Evolutionary conservation across 2,113 vertebrate genomes (phyloP), one percentile per base, ranked within the genome.

Genomic region (Loxodonta africana): DNA sequence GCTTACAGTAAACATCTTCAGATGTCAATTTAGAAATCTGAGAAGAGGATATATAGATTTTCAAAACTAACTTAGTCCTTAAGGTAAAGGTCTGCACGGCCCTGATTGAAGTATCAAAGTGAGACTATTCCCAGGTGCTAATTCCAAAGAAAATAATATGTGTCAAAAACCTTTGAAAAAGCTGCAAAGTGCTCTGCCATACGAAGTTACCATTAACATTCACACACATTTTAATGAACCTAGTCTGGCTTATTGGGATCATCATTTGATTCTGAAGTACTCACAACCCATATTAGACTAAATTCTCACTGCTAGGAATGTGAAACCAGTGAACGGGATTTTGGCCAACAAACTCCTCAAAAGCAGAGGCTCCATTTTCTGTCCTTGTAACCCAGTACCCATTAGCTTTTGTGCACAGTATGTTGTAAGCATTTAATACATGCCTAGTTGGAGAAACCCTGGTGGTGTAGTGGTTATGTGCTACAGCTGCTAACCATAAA

Each of bases 291-390:
- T 28, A 1, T 0, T 0, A 41, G 87, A 71, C 8, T 41, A 6
- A 76, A 26, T 67, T 71, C 83, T 95, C 73, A 48, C n/a, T 46
- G 74, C 11, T 0, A 0, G 28, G 53, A 62, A 78, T 2, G 2
- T 1, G 87, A 41, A 0, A 1, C 2, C 2, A n/a, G 51, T 15
- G 15, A 26, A 20, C 0, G 33, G 81, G 44, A 23, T 30, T 63
- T 37, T 8, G 63, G 46, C 30, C 37, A 10, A 14, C 23, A 10
- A 23, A 44, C 57, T 90, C 71, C 37, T 86, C 44, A 1, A 0
- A 11, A 26, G 44, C 14, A 37, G 8, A 95, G 30, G 48, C 30
- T 1, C 8, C 6, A 2, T 9, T 10, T n/a, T 21, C 65, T 77
- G 26, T 23, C 30, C 18, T 4, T 17, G 3, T 17, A 33, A 51